Evolutionary conservation across 2,113 vertebrate genomes (phyloP).

Genomic region (Connochaetes taurinus): DNA sequence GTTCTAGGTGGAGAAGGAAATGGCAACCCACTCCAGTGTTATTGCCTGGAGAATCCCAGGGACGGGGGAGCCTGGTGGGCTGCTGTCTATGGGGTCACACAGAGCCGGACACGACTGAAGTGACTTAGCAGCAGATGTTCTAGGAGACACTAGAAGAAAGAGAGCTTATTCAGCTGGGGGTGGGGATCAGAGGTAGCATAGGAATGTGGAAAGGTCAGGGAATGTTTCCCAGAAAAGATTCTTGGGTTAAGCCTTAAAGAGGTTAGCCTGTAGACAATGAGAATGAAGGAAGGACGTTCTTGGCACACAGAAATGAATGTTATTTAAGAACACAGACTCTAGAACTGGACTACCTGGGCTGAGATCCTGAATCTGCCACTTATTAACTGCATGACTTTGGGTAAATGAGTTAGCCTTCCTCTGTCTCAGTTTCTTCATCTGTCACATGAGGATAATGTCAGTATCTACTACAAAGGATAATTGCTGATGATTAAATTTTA

Average conservation of each 20-base stretch:
- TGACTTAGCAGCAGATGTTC: not conserved
- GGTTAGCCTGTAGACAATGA: not conserved
- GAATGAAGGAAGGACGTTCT: not conserved
- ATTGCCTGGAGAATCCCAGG: too few relatives aligned
- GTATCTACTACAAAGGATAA: not conserved
- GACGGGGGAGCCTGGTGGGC: too few relatives aligned
- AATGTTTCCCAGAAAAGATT: constrained; percentile 24
- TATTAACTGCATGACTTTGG: not conserved
- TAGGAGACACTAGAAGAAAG: constrained; percentile 16
- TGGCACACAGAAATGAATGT: constrained; percentile 26
- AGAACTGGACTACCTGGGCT: not conserved
- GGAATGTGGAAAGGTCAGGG: constrained; percentile 12
- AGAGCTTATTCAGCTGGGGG: not conserved
- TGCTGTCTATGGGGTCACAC: too few relatives aligned
- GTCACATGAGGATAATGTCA: not conserved
- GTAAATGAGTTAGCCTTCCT: not conserved
- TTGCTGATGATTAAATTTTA: not conserved
- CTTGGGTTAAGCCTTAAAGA: constrained; percentile 15
- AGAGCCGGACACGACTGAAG: too few relatives aligned
- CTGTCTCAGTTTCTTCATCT: constrained; percentile 32
- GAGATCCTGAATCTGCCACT: not conserved
- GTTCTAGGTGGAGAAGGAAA: not conserved
- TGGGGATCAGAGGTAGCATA: not conserved
- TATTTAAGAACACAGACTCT: constrained; percentile 14
- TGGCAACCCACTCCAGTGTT: too few relatives aligned